Evolutionary conservation across 37 sponge, comb jelly and placozoan species (phyloP).

Genomic region (Lycopodina hypogea): DNA sequence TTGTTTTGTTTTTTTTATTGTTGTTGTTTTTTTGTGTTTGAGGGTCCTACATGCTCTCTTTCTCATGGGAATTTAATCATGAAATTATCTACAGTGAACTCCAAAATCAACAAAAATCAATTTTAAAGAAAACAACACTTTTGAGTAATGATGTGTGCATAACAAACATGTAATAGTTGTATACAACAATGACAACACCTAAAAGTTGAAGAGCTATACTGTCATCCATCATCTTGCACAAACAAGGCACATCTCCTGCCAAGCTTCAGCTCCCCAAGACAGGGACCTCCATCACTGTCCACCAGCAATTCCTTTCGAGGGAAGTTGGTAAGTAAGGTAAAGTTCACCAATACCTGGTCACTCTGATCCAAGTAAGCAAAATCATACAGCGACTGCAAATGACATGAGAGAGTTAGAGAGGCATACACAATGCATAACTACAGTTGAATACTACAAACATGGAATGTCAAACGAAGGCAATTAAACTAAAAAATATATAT

Average conservation of each 20-base stretch:
- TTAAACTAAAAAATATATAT: background rate
- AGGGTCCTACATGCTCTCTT: too few species aligned
- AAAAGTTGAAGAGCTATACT: background rate
- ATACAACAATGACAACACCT: background rate
- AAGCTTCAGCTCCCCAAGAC: constrained; percentile 42
- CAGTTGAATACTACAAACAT: background rate
- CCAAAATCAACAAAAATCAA: too few species aligned
- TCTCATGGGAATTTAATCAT: too few species aligned
- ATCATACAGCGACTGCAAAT: constrained; percentile 64
- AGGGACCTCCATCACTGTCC: constrained; percentile 57
- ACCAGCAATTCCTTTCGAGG: constrained; percentile 50
- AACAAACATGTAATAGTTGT: background rate
- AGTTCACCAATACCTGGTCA: constrained; percentile 16
- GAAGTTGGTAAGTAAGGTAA: constrained; percentile 63
- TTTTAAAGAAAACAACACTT: too few species aligned
- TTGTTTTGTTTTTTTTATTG: too few species aligned
- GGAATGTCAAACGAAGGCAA: background rate
- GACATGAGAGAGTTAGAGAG: background rate
- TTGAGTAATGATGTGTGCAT: background rate
- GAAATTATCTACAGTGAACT: too few species aligned
- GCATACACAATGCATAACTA: background rate
- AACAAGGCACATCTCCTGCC: constrained; percentile 57
- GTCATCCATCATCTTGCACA: constrained; percentile 64
- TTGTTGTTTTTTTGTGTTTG: too few species aligned
- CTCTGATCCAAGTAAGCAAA: constrained; percentile 50